Evolutionary conservation across 2,113 vertebrate species (phyloP).

Genomic region (Clarias macrocephalus): DNA sequence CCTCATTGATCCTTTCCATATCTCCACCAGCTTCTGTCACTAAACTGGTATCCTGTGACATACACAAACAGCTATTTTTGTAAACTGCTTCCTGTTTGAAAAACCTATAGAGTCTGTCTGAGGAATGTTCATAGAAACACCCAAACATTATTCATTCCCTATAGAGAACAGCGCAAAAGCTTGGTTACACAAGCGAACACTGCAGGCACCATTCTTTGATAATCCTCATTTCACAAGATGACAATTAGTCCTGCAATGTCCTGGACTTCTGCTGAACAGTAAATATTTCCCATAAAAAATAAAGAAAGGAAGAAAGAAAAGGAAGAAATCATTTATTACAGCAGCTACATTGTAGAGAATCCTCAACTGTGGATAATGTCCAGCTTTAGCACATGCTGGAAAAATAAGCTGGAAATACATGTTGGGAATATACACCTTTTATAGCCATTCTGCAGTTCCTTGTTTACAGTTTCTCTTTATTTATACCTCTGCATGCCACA

Average conservation of each 20-base stretch:
- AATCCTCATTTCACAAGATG: conserved; percentile 25
- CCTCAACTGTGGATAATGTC: neutral
- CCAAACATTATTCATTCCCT: neutral
- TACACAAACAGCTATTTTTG: conserved; percentile 19
- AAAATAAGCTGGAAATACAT: neutral
- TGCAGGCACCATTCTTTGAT: neutral
- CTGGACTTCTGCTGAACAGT: conserved; percentile 9
- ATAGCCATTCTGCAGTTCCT: conserved; percentile 5
- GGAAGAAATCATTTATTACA: neutral
- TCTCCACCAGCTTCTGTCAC: conserved; percentile 55
- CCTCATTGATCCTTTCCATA: conserved; percentile 69
- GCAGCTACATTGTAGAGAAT: neutral
- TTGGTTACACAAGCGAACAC: neutral
- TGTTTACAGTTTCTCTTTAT: conserved; percentile 12
- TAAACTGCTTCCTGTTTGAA: conserved; percentile 34
- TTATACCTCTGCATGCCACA: neutral
- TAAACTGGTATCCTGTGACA: conserved; percentile 18
- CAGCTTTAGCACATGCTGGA: neutral
- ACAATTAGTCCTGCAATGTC: conserved; percentile 41
- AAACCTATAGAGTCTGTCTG: neutral
- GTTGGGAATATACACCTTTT: neutral
- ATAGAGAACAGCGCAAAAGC: neutral
- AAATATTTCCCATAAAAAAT: conserved; percentile 22
- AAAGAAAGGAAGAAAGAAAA: neutral
- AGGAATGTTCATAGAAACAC: neutral